These are phyloP conservation scores for Anomalospiza imberbis DNA, from an alignment of 2,797 vertebrate genomes.

Conservation along the genomic window DNA sequence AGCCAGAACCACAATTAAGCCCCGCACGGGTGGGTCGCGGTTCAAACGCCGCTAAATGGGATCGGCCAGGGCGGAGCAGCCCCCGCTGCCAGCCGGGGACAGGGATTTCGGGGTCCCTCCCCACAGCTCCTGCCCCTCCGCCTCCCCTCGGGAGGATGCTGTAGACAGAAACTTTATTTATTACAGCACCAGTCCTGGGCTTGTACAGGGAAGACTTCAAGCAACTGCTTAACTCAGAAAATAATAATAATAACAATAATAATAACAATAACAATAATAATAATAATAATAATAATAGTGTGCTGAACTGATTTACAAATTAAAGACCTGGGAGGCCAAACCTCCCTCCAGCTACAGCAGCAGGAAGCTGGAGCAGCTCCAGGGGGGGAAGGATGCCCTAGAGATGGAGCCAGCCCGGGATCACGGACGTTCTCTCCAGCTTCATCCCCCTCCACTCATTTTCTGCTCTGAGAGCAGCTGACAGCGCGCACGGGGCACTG, in stretches of 20 bases:
- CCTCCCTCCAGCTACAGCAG: neutral
- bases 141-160: neutral
- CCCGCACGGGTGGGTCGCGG: neutral
- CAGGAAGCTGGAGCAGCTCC: neutral
- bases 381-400: neutral
- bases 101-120: neutral
- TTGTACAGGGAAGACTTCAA: neutral
- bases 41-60: neutral
- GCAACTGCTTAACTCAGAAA: neutral
- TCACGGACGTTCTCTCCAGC: rapidly evolving
- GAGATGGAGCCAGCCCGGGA: neutral
- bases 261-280: neutral
- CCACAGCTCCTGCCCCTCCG: rapidly evolving
- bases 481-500: neutral
- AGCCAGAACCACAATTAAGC: constrained; percentile 28
- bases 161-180: neutral
- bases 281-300: neutral
- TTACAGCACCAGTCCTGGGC: neutral
- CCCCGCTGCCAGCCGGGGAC: neutral
- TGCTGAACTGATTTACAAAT: neutral
- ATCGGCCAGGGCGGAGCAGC: neutral
- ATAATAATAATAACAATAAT: too few species aligned
- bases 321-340: neutral
- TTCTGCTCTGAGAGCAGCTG: neutral
- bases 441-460: neutral